These are phyloP conservation scores for Tauraco hartlaubi DNA, from an alignment of 2,797 vertebrate species.

Conservation along the genomic window DNA sequence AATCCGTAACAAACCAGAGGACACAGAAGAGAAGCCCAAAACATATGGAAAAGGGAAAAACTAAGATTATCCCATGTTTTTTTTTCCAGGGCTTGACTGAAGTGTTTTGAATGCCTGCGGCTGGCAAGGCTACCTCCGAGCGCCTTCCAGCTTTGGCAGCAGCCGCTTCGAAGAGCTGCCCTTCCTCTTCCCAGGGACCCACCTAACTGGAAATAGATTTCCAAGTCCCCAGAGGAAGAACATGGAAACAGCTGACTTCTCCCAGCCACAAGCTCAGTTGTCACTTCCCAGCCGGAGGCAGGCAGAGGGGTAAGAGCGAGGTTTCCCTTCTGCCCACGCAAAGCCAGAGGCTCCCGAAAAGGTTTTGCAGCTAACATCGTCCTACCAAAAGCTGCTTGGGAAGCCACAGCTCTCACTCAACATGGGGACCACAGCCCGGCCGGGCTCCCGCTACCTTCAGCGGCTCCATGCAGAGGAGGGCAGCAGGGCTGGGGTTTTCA, in stretches of 20 bases:
- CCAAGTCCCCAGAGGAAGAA: slow-evolving; percentile 11
- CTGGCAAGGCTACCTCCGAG: not conserved
- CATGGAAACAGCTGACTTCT: slow-evolving; percentile 34
- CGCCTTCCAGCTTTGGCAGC: not conserved
- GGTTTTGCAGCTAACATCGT: not conserved
- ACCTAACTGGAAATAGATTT: slow-evolving; percentile 53
- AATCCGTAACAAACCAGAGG: not conserved
- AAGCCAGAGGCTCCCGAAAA: not conserved
- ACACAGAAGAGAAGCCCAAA: not conserved
- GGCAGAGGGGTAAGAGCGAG: not conserved
- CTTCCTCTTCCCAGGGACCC: slow-evolving; percentile 31
- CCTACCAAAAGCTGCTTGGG: not conserved
- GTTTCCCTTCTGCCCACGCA: not conserved
- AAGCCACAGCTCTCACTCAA: not conserved
- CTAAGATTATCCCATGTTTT: not conserved
- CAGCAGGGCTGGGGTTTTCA: not conserved
- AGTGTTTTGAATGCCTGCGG: not conserved
- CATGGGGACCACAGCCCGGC: not conserved
- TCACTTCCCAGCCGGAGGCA: not conserved
- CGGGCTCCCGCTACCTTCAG: not conserved
- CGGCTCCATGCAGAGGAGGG: not conserved
- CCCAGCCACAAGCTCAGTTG: not conserved
- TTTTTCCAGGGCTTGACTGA: not conserved
- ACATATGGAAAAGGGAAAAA: not conserved
- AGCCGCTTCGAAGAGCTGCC: not conserved